phyloP scores from a whole-genome alignment of 2,113 vertebrate species.

The Barnardius zonarius region DNA sequence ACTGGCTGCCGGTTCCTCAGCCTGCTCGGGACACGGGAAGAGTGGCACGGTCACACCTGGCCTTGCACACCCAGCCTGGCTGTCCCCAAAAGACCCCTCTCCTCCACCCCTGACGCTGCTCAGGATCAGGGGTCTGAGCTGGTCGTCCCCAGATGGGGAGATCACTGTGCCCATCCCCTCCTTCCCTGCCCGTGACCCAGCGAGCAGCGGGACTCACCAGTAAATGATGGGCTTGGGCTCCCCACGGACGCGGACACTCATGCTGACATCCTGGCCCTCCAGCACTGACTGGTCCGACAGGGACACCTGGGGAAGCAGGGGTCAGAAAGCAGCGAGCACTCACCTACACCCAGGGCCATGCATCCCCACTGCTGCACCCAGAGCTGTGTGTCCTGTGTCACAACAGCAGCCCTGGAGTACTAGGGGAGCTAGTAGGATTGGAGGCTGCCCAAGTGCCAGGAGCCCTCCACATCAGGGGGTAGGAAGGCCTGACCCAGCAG shows the following conservation, averaged over 20 bases:
- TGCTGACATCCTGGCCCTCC: conserved; percentile 92
- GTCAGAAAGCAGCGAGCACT: neutral
- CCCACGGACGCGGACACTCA: conserved; percentile 86
- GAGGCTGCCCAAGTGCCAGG: neutral
- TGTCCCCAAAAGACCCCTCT: neutral
- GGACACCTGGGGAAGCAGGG: conserved; percentile 73
- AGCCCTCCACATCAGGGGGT: neutral
- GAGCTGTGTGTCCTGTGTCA: neutral
- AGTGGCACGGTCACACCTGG: neutral
- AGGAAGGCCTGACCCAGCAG: neutral
- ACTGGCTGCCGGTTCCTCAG: conserved; percentile 92
- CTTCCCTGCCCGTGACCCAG: neutral
- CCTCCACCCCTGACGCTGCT: neutral
- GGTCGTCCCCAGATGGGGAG: neutral
- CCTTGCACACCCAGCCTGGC: neutral
- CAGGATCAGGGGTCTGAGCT: neutral
- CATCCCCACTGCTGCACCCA: neutral
- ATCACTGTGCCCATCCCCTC: neutral
- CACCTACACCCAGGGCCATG: neutral
- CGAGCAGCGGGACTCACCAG: conserved; percentile 79
- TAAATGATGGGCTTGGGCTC: conserved; percentile 97
- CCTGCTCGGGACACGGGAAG: conserved; percentile 68
- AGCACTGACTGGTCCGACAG: conserved; percentile 86
- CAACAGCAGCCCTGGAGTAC: neutral
- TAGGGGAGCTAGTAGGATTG: neutral